Conservation (phyloP, 2,888 invertebrate species). For the Suillia variegata region DNA sequence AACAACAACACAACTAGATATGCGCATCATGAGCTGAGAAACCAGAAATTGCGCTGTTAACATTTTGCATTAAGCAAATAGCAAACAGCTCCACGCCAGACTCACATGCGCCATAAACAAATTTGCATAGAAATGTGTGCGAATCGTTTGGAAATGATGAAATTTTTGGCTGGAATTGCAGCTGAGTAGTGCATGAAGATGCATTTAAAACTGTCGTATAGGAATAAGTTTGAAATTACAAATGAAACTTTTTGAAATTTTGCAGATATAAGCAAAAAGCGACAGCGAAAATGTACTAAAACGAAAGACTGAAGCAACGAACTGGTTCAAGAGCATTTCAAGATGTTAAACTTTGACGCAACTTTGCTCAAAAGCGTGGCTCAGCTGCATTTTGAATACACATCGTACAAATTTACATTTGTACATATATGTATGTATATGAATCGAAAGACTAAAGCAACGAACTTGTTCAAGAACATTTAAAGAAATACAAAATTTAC, state of each 20-base stretch:
- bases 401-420: no score
- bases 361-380: no score
- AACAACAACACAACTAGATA: neutral
- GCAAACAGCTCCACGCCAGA: no score
- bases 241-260: no score
- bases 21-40: neutral
- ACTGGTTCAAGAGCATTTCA: neutral
- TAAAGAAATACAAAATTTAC: neutral
- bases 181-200: neutral
- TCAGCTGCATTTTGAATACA: no score
- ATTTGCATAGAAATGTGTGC: neutral
- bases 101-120: neutral
- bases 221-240: no score
- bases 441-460: neutral
- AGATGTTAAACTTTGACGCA: neutral
- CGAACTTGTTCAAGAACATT: neutral
- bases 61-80: neutral
- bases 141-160: neutral
- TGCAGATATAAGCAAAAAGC: no score
- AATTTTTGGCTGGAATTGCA: neutral
- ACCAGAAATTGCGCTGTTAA: neutral
- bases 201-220: no score
- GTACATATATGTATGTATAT: no score
- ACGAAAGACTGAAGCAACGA: neutral
- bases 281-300: no score